phyloP scores from a whole-genome alignment of 1,140 invertebrate species.

The Zaprionus kolodkinae region DNA sequence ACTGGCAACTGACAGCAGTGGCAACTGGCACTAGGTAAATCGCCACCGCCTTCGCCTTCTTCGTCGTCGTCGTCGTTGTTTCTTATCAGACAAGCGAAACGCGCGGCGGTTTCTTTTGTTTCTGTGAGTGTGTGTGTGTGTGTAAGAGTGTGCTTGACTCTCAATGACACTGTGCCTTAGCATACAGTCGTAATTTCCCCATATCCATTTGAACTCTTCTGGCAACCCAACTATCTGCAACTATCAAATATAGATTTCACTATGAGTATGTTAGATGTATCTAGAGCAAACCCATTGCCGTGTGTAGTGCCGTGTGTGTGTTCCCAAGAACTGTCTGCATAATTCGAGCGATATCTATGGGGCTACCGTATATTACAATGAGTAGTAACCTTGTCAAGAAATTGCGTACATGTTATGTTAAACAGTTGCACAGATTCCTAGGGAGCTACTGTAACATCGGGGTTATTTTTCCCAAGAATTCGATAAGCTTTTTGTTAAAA shows the following conservation, averaged over 20 bases:
- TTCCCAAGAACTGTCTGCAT: slow-evolving; percentile 5
- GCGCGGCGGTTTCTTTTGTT: slow-evolving; percentile 43
- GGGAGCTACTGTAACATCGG: background rate
- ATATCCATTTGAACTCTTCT: slow-evolving; percentile 25
- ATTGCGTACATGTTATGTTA: slow-evolving; percentile 1
- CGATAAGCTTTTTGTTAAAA: background rate
- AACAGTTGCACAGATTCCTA: background rate
- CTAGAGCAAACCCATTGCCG: background rate
- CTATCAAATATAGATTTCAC: slow-evolving; percentile 18
- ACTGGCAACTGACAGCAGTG: slow-evolving; percentile 6
- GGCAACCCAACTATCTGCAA: slow-evolving; percentile 5
- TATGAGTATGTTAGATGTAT: background rate
- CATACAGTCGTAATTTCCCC: slow-evolving; percentile 5
- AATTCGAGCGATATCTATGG: slow-evolving; percentile 21
- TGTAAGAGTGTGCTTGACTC: slow-evolving; percentile 17
- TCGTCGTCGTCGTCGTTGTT: slow-evolving; percentile 20
- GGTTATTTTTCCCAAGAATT: background rate
- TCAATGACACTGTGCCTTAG: slow-evolving; percentile 11
- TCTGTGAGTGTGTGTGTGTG: slow-evolving; percentile 18
- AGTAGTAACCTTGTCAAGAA: slow-evolving; percentile 5
- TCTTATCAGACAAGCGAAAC: slow-evolving; percentile 50
- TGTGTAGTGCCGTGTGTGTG: background rate
- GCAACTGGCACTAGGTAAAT: slow-evolving; percentile 22
- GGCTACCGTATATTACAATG: slow-evolving; percentile 25
- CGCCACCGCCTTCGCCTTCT: background rate